A percentile compares a stretch with the other conserved stretches of the same genome.
Evolutionary conservation across 2,113 vertebrate species (phyloP).

Genomic region (Larimichthys crocea): DNA sequence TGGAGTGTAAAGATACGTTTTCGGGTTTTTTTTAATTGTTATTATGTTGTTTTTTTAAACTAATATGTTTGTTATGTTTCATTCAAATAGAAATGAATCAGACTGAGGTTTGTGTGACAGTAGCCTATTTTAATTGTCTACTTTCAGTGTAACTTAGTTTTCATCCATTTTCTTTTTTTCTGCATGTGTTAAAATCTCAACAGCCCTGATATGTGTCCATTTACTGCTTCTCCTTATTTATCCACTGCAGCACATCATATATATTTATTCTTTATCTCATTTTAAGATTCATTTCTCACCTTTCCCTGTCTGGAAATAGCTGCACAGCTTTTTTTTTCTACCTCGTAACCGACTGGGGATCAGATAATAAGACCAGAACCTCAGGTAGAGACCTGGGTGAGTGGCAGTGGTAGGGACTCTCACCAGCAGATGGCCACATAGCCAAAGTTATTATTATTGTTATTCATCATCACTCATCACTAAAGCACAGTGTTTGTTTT

Average conservation of each 20-base stretch:
- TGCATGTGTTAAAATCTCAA: neutral
- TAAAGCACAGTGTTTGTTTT: neutral
- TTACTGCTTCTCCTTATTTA: neutral
- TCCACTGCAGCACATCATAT: neutral
- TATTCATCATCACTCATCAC: no score
- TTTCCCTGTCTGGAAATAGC: neutral
- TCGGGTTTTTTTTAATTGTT: neutral
- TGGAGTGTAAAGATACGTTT: neutral
- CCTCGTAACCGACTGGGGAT: neutral
- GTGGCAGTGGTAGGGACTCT: no score
- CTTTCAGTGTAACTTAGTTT: neutral
- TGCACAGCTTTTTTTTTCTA: neutral
- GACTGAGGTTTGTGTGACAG: neutral
- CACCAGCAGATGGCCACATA: neutral
- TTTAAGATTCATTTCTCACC: neutral
- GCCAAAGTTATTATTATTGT: no score
- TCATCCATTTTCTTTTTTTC: neutral
- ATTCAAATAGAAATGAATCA: neutral
- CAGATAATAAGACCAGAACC: neutral
- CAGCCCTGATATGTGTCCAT: neutral
- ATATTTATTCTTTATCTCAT: neutral
- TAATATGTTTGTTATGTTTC: neutral
- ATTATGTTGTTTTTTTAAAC: neutral
- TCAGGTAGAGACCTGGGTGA: neutral
- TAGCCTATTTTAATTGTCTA: neutral